These are phyloP conservation scores for Nomada ferruginata DNA, from an alignment of 2,888 invertebrate genomes.

Conservation along the genomic window DNA sequence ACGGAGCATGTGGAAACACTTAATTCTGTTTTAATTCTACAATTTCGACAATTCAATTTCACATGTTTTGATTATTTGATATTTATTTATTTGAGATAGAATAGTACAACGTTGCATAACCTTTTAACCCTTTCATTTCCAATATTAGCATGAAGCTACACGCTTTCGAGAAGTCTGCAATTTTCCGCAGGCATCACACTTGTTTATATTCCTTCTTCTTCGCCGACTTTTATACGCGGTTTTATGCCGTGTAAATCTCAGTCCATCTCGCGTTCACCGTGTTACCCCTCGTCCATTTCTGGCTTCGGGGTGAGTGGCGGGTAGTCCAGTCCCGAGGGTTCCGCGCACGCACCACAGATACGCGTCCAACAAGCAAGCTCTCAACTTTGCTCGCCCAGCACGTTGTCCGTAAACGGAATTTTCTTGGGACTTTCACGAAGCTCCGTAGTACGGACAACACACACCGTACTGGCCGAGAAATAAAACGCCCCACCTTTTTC, in stretches of 20 bases:
- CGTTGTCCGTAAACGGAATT: slow-evolving; percentile 74
- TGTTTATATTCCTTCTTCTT: slow-evolving; percentile 28
- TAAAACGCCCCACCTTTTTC: slow-evolving; percentile 72
- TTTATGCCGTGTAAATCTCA: slow-evolving; percentile 49
- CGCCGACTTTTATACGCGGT: slow-evolving; percentile 22
- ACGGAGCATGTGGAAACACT: not conserved
- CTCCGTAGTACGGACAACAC: slow-evolving; percentile 67
- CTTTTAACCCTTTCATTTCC: too few species aligned
- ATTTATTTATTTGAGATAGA: too few species aligned
- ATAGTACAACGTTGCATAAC: too few species aligned
- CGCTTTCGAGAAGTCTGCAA: slow-evolving; percentile 16
- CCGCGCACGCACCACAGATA: slow-evolving; percentile 68
- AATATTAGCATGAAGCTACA: not conserved
- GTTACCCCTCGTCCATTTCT: not conserved
- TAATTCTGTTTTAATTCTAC: too few species aligned
- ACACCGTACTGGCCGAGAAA: slow-evolving; percentile 57
- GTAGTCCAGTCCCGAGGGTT: slow-evolving; percentile 48
- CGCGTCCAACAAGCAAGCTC: slow-evolving; percentile 58
- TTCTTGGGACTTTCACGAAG: slow-evolving; percentile 70
- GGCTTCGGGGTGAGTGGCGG: slow-evolving; percentile 6
- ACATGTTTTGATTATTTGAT: too few species aligned
- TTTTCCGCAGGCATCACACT: slow-evolving; percentile 12
- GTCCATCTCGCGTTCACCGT: slow-evolving; percentile 13
- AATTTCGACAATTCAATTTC: not conserved
- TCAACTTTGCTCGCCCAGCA: slow-evolving; percentile 70